A percentile compares a stretch with the other conserved stretches of the same genome.
These are phyloP conservation scores for Microplitis demolitor DNA, from an alignment of 1,140 invertebrate genomes.

Conservation along the genomic window DNA sequence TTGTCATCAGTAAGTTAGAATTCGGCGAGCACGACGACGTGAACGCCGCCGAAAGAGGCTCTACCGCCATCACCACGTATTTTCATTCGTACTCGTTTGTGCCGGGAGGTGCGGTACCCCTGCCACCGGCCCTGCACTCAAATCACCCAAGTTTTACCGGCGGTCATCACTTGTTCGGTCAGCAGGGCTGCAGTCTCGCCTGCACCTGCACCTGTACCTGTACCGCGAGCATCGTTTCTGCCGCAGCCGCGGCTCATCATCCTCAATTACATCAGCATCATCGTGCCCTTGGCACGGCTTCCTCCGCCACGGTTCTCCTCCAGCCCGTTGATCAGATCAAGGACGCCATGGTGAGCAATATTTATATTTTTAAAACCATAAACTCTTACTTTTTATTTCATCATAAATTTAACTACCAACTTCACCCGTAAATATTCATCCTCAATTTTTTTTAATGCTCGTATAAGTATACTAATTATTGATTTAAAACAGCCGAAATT, in stretches of 20 bases:
- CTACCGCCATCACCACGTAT: slow-evolving; percentile 59
- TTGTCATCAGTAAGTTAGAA: neutral
- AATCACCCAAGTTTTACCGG: slow-evolving; percentile 46
- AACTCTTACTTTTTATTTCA: too few species aligned
- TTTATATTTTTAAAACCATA: too few species aligned
- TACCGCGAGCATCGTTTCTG: slow-evolving; percentile 47
- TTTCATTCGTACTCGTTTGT: slow-evolving; percentile 62
- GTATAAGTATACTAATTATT: too few species aligned
- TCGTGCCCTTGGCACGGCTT: slow-evolving; percentile 41
- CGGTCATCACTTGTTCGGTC: slow-evolving; percentile 48
- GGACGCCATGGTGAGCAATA: slow-evolving; percentile 58
- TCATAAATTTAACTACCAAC: too few species aligned
- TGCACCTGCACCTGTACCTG: slow-evolving; percentile 55
- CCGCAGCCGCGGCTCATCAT: slow-evolving; percentile 40
- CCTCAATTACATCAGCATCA: slow-evolving; percentile 48
- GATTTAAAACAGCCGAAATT: too few species aligned
- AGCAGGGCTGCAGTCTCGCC: slow-evolving; percentile 52
- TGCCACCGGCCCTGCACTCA: slow-evolving; percentile 46
- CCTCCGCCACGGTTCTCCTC: slow-evolving; percentile 51
- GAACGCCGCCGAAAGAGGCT: slow-evolving; percentile 46
- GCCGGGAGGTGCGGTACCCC: slow-evolving; percentile 58
- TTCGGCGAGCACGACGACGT: slow-evolving; percentile 18
- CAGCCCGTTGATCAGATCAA: slow-evolving; percentile 59
- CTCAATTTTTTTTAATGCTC: too few species aligned
- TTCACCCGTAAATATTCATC: too few species aligned